phyloP scores from a whole-genome alignment of 1,140 invertebrate species.

The Solenopsis fugax region DNA sequence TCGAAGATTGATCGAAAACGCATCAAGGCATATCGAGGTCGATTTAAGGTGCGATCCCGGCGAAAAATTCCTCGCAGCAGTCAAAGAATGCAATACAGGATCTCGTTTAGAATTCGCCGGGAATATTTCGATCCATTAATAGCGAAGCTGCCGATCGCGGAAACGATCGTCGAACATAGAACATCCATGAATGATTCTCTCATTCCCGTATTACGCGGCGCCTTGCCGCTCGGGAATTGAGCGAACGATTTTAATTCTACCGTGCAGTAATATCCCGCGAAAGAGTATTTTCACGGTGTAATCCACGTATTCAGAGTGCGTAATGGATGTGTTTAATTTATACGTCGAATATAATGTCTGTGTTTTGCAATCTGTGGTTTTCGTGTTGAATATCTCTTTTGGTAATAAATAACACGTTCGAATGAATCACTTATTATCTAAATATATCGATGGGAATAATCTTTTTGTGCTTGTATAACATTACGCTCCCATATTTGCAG shows the following conservation, averaged over 20 bases:
- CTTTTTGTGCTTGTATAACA: not conserved
- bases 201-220: not conserved
- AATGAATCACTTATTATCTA: not conserved
- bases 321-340: slow-evolving; percentile 33
- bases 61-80: slow-evolving; percentile 69
- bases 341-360: slow-evolving; percentile 19
- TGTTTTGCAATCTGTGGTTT: not conserved
- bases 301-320: not conserved
- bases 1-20: slow-evolving; percentile 81
- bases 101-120: slow-evolving; percentile 76
- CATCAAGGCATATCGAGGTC: slow-evolving; percentile 73
- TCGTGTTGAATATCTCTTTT: not conserved
- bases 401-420: not conserved
- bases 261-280: not conserved
- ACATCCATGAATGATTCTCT: slow-evolving; percentile 35
- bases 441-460: not conserved
- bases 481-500: not conserved
- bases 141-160: slow-evolving; percentile 15
- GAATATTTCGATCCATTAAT: slow-evolving; percentile 67
- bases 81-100: slow-evolving; percentile 83
- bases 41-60: slow-evolving; percentile 65
- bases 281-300: slow-evolving; percentile 14
- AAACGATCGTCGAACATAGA: slow-evolving; percentile 16
- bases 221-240: not conserved
- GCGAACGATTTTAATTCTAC: slow-evolving; percentile 49